Evolutionary conservation across 2,797 vertebrate species (phyloP), one percentile per base, ranked within the genome.

Genomic region (Macropus fuliginosus): DNA sequence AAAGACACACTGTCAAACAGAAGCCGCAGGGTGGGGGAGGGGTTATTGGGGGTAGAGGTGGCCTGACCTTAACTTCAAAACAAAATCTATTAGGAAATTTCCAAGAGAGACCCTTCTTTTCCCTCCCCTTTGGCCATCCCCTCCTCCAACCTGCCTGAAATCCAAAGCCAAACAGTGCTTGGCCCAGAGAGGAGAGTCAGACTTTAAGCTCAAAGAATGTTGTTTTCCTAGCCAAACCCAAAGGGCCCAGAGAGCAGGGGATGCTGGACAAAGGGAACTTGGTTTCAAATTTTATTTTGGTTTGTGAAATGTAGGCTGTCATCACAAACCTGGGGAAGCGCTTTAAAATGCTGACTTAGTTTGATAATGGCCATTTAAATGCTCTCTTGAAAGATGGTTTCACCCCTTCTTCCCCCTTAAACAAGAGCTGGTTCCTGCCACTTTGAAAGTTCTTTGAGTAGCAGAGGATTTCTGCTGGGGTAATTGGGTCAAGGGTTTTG

Each of bases 81-180:
- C 81, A 92, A 92, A 94, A 54, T 46, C 54, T 46, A 55, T 90
- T 92, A 28, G 97, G 97, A 97, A 97, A 97, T 97, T 98, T 97
- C 98, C 97, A 97, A 2, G 13, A 95, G 92, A 29, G 54, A 55
- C 93, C 91, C 56, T 94, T 94, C 28, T 0, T 57, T 91, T 6
- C 40, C 92, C 91, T 81, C n/a, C n/a, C 66, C 8, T 46, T 40
- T 81, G 18, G n/a, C n/a, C n/a, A 81, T 8, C 66, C 66, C 66
- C 66, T 87, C 40, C 40, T 14, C 21, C 9, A 27, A 66, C 55
- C 92, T 28, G 94, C 92, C 54, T 24, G 2, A 46, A 55, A 28
- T 12, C 92, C 55, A 21, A 81, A 81, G 13, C 87, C 92, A 21
- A 14, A 81, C 62, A 13, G 28, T 3, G 0, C 55, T 56, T 24